phyloP scores from a whole-genome alignment of 1,140 invertebrate genomes.

The Drosophila lacteicornis region DNA sequence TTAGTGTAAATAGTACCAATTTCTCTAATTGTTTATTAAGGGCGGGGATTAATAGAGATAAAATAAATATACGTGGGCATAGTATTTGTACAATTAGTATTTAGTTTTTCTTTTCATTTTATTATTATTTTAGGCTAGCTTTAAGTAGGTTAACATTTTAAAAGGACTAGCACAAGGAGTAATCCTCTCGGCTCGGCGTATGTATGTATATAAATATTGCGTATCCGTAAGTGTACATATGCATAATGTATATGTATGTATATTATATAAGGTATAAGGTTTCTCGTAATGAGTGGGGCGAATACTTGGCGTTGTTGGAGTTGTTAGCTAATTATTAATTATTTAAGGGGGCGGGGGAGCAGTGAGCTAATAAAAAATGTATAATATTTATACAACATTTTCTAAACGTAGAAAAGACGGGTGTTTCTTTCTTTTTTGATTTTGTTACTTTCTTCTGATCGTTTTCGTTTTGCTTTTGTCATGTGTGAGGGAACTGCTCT shows the following conservation, averaged over 20 bases:
- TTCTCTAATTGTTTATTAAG: slow-evolving; percentile 45
- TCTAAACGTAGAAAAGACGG: neutral
- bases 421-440: slow-evolving; percentile 17
- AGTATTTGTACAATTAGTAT: slow-evolving; percentile 44
- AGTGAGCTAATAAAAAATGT: slow-evolving; percentile 70
- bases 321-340: slow-evolving; percentile 55
- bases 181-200: slow-evolving; percentile 71
- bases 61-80: slow-evolving; percentile 49
- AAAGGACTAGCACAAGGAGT: slow-evolving; percentile 75
- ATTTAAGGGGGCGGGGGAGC: slow-evolving; percentile 41
- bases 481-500: slow-evolving; percentile 48
- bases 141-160: slow-evolving; percentile 63
- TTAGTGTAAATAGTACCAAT: slow-evolving; percentile 3
- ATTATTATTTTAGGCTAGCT: slow-evolving; percentile 51
- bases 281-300: slow-evolving; percentile 37
- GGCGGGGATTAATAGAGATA: slow-evolving; percentile 34
- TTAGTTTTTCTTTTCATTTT: slow-evolving; percentile 39
- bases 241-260: slow-evolving; percentile 5
- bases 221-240: slow-evolving; percentile 32
- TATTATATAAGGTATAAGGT: slow-evolving; percentile 42
- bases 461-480: slow-evolving; percentile 44
- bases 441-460: slow-evolving; percentile 17
- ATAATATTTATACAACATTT: slow-evolving; percentile 45
- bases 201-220: slow-evolving; percentile 63
- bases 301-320: slow-evolving; percentile 55